These are phyloP conservation scores for Corythornis leucogaster DNA, from an alignment of 2,797 vertebrate species.

Conservation along the genomic window DNA sequence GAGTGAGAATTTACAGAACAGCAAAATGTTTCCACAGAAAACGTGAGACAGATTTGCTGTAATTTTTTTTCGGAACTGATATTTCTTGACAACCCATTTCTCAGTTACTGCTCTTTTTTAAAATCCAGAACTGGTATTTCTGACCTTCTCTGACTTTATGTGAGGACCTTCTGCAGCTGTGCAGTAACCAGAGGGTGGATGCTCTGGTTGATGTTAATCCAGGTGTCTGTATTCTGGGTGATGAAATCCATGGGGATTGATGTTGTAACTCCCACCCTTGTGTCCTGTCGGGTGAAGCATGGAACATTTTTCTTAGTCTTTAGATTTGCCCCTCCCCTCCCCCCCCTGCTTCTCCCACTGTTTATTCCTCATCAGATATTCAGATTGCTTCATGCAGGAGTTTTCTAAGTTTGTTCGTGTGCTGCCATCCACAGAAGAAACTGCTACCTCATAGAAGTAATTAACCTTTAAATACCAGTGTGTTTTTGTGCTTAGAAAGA, in stretches of 20 bases:
- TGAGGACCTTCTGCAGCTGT: not conserved
- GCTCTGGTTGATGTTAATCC: accelerated
- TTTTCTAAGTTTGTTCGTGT: not conserved
- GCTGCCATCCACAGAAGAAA: not conserved
- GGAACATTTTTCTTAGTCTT: not conserved
- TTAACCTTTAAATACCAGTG: conserved; percentile 5
- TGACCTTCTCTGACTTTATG: not conserved
- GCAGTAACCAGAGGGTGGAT: not conserved
- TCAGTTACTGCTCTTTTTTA: not conserved
- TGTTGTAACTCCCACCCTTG: accelerated
- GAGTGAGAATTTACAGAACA: not conserved
- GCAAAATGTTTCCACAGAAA: not conserved
- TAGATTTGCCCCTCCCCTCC: not conserved
- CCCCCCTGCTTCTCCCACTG: not conserved
- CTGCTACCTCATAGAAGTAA: not conserved
- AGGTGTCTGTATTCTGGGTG: not conserved
- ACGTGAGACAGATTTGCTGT: not conserved
- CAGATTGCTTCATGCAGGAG: not conserved
- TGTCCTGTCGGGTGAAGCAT: not conserved
- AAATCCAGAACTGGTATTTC: not conserved
- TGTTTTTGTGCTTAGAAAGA: conserved; percentile 25
- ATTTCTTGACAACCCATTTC: not conserved
- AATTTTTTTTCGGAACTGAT: not conserved
- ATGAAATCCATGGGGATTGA: not conserved
- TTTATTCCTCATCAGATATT: not conserved